Conservation (phyloP, 2,888 invertebrate species). For the Gnatocerus cornutus region DNA sequence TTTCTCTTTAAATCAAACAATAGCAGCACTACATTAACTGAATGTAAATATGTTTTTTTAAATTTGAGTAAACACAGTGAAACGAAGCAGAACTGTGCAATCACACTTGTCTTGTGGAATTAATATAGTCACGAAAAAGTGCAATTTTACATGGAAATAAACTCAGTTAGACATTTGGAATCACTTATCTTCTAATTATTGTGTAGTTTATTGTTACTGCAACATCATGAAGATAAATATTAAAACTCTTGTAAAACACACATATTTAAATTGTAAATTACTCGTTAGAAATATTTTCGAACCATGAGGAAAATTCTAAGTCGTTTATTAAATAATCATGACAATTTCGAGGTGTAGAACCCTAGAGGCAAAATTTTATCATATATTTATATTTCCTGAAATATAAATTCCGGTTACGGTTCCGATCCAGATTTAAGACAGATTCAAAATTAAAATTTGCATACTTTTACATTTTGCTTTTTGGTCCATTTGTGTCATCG, state of each 20-base stretch:
- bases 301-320: conserved; percentile 12
- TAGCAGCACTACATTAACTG: background rate
- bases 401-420: conserved; percentile 15
- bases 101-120: background rate
- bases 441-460: conserved; percentile 2
- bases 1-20: conserved; percentile 6
- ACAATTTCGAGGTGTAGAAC: conserved; percentile 13
- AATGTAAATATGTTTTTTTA: conserved; percentile 4
- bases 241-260: background rate
- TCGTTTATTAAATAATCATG: conserved; percentile 27
- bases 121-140: background rate
- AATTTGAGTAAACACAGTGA: conserved; percentile 10
- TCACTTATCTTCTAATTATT: no score
- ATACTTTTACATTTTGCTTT: conserved; percentile 12
- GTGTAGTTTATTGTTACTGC: no score
- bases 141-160: background rate
- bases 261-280: conserved; percentile 15
- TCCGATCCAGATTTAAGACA: conserved; percentile 6
- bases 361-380: conserved; percentile 9
- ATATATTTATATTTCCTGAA: conserved; percentile 15
- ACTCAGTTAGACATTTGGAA: no score
- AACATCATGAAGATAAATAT: background rate
- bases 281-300: conserved; percentile 8
- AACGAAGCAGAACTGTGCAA: background rate
- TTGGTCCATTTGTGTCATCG: background rate